Evolutionary conservation across 1,140 invertebrate species (phyloP), one percentile per base, ranked within the genome.

Genomic region (Leptinotarsa undecemlineata): DNA sequence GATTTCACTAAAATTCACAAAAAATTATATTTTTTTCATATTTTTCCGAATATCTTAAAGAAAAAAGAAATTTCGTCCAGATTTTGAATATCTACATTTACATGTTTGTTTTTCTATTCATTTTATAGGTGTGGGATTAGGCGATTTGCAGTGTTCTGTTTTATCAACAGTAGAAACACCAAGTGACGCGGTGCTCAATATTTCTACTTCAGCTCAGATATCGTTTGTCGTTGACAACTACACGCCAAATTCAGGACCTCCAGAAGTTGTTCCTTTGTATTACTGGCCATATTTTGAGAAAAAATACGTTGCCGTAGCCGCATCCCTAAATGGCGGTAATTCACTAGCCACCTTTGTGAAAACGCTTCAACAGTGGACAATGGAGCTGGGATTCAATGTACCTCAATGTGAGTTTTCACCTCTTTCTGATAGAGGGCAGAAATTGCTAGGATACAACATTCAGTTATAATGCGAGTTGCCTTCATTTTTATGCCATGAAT

Each of bases 321-420:
- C 95, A 26, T 94, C 94, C 17, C 85, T 97, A 19, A 97, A 95
- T 86, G 95, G 95, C 5, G 95, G 95, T 19, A 96, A 96, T 87
- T 90, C 90, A n/a, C 84, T 96, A 15, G 92, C 93, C 1, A 90
- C 91, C 3, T 95, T 96, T 86, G 92, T 96, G 0, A 90, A 90
- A 81, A 93, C 91, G 87, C 80, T 96, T n/a, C 92, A 93, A 79
- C 90, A 94, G 76, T 96, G 95, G 94, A 90, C 90, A 70, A 83
- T 91, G 72, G 91, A 93, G 74, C 87, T 96, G 71, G 94, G 93
- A 62, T 91, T 90, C 85, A 89, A 90, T 60, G 89, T 93, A 67
- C 91, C 92, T 15, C 92, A 94, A 85, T 90, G 89, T 90, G 86
- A 85, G 77, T 72, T 63, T 11, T 68, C 19, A 47, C 42, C 13